Conservation (phyloP, 2,797 vertebrate species). For the Anas bernieri region DNA sequence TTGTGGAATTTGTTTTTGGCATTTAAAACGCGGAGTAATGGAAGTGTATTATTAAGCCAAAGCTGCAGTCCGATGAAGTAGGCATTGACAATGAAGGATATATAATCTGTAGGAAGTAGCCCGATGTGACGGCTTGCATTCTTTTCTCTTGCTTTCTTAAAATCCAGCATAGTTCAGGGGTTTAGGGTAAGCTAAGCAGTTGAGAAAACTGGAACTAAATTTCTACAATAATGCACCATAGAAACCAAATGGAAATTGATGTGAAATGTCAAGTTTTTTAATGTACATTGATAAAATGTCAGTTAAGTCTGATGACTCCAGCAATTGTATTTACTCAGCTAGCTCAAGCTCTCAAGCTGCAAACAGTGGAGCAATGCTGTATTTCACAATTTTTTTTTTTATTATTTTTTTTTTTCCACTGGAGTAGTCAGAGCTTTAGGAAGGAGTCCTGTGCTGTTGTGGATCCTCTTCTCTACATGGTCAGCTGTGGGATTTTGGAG, state of each 20-base stretch:
- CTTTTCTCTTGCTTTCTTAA: neutral
- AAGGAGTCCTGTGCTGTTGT: neutral
- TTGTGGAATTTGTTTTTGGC: neutral
- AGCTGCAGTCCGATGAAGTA: neutral
- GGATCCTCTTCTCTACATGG: neutral
- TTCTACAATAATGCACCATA: constrained; percentile 4
- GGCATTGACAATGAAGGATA: neutral
- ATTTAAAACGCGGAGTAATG: neutral
- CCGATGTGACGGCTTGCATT: neutral
- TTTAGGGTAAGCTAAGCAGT: neutral
- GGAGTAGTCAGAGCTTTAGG: neutral
- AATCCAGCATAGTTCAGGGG: neutral
- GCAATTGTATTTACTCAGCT: constrained; percentile 25
- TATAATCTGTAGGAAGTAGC: neutral
- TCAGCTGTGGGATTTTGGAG: neutral
- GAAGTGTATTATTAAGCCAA: neutral
- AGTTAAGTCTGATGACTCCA: constrained; percentile 49
- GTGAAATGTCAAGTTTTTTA: constrained; percentile 54
- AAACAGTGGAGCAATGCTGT: neutral
- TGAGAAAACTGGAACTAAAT: neutral
- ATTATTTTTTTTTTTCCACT: neutral
- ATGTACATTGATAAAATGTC: constrained; percentile 58
- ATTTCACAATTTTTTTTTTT: neutral
- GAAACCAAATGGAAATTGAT: constrained; percentile 26
- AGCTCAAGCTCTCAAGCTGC: constrained; percentile 24